A percentile compares a stretch with the other conserved stretches of the same genome.
These are phyloP conservation scores for Dendrolimus kikuchii DNA, from an alignment of 1,140 invertebrate genomes.

Conservation along the genomic window DNA sequence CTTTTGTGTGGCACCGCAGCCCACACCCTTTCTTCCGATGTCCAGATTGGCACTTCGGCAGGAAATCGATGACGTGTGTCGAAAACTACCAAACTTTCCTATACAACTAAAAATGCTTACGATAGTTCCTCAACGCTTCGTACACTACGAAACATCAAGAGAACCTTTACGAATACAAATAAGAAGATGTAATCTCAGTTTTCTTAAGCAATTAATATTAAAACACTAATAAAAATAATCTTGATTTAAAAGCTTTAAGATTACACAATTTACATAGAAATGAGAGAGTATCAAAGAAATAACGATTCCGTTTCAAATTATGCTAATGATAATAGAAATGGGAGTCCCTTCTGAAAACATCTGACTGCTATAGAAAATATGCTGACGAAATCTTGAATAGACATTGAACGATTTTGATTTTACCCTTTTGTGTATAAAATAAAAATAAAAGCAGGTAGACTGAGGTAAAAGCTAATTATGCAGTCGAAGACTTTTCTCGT, in stretches of 20 bases:
- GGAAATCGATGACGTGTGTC: constrained; percentile 51
- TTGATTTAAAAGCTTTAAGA: constrained; percentile 19
- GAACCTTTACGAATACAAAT: too few species aligned
- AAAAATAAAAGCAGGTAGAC: constrained; percentile 8
- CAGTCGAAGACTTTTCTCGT: constrained; percentile 18
- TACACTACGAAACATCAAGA: too few species aligned
- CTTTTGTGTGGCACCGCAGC: constrained; percentile 32
- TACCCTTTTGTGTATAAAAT: constrained; percentile 7
- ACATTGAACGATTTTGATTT: constrained; percentile 11
- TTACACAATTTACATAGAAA: constrained; percentile 26
- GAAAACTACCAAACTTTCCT: constrained; percentile 10
- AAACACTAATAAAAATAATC: constrained; percentile 10
- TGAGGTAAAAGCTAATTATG: constrained; percentile 38
- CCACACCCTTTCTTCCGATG: constrained; percentile 41
- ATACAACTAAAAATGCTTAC: too few species aligned
- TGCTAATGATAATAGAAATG: constrained; percentile 29
- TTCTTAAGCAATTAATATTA: too few species aligned
- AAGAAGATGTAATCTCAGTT: too few species aligned
- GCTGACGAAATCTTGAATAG: constrained; percentile 16
- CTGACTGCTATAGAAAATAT: constrained; percentile 17
- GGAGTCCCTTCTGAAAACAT: constrained; percentile 22
- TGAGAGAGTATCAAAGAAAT: constrained; percentile 33
- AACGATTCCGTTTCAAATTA: constrained; percentile 30
- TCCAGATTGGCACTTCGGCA: constrained; percentile 39
- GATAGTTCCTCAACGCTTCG: too few species aligned